Evolutionary conservation across 2,888 invertebrate genomes (phyloP), one percentile per base, ranked within the genome.

Genomic region (Netelia inedita): DNA sequence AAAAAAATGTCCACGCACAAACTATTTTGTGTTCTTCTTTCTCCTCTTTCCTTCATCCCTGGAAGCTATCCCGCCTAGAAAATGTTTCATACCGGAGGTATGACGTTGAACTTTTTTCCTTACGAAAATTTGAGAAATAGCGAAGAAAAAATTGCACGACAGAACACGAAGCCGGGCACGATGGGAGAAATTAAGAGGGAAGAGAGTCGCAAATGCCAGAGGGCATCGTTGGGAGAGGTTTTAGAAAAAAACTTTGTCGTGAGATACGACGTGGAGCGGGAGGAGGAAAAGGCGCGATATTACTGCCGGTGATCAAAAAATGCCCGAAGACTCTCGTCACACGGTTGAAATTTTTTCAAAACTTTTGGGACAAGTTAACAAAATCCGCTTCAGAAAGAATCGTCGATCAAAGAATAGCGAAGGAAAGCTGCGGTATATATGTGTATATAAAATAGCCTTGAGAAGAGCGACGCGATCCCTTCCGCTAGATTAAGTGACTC

Each of bases 401-500:
- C 1, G 35, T 80, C 59, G 35, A 74, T 74, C 68, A 68, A 41
- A 68, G 50, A 59, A n/a, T 28, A n/a, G 3, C 21, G 14, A 41
- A 35, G 23, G 57, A 16, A 66, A 35, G 28, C 10, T 16, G 5
- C n/a, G 28, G 16, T 9, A 63, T n/a, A n/a, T 21, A 14, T 10
- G 14, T 57, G 11, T 50, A 14, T 23, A 11, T 41, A 23, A 19
- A 19, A 50, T 8, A 1, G 23, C 55, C 14, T 16, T n/a, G 68
- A 43, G 53, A 53, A 65, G 71, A 72, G 57, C 21, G 50, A 68
- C 23, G 59, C 21, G 46, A 61, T 23, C 16, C 3, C 28, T 11
- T n/a, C 55, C 63, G 11, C 19, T 3, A n/a, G 65, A 19, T 46
- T 59, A 66, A 82, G 72, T 76, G 78, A 82, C 73, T 73, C 78